Evolutionary conservation across 2,888 invertebrate genomes (phyloP), one percentile per base, ranked within the genome.

Genomic region (Autographa pulchrina): DNA sequence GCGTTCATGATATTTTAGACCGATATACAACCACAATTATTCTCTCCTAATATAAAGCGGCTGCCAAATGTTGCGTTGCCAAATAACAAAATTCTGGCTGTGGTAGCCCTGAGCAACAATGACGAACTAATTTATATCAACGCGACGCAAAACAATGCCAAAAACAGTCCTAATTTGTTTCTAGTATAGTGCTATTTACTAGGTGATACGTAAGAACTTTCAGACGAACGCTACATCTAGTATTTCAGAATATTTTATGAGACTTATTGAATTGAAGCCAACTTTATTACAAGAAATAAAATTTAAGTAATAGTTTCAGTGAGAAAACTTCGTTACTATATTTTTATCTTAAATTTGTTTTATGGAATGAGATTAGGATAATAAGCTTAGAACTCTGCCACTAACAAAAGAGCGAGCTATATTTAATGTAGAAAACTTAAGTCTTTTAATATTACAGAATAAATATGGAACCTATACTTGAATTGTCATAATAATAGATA

Each of bases 41-140:
- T 54, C 38, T 31, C 73, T 58, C 32, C 65, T 82, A 78, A 77
- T 73, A 68, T 73, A 73, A 68, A 60, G 66, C 66, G 48, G 74
- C 48, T 78, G 77, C 77, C 77, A 78, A 78, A 78, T 61, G 52
- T 81, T 41, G 62, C 70, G 64, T 52, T 82, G 76, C 82, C 67
- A 77, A 75, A 78, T 72, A 69, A 68, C 74, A 74, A 66, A 81
- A 72, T 82, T 71, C 64, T 59, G 68, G 79, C 63, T 67, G 63
- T 64, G 82, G 79, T 78, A 73, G 38, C 82, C 82, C 82, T 78
- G 71, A 62, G 64, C 58, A 48, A 76, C 78, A 81, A 79, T 78
- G 80, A 85, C 81, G 78, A 75, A 83, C 80, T 82, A 81, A 83
- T 87, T 81, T 83, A 88, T 84, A 85, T 74, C 67, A 77, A 76